Base-by-base conservation (phyloP, 2,797 vertebrate genomes). In the Scleropages formosus region DNA sequence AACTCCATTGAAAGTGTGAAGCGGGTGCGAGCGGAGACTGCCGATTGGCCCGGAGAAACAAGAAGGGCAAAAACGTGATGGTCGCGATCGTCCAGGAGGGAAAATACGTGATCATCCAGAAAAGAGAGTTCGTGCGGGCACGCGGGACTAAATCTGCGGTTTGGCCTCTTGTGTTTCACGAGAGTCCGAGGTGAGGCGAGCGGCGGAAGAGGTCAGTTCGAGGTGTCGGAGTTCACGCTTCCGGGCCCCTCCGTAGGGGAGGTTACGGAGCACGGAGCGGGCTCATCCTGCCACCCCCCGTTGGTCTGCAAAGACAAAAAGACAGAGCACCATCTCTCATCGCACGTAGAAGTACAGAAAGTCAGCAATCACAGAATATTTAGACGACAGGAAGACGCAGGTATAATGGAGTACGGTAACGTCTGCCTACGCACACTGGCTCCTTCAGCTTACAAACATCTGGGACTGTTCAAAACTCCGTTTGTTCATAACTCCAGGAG, bases 161-260 rank as follows among this genome's bases (percentile, higher is more conserved):
- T 39, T 39, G 31, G 31, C 31, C 31, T 39, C 31, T n/a, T 39
- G 31, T 39, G 31, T 6, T 39, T 39, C 31, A n/a, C n/a, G 31
- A 31, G 31, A 39, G 6, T 39, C 31, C 89, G 83, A 85, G 86
- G 87, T 85, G 83, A 80, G 84, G 69, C 67, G 26, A 46, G 56
- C 62, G 46, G 47, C 58, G 64, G 71, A 47, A 84, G 87, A 87
- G 87, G 84, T 93, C 88, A 95, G 92, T 94, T 95, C 87, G 94
- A 95, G 91, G 93, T 95, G 91, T 95, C 93, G 72, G 94, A 95
- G 91, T 94, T 92, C 88, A 94, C 93, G 74, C 93, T 95, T 88
- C 93, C 94, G 67, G 93, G 92, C 84, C 93, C 93, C 91, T 94
- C 92, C 79, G 93, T 92, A 81, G 93, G 93, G 85, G 94, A 94